Base-by-base conservation (phyloP, 2,113 vertebrate genomes). In the Fukomys damarensis region DNA sequence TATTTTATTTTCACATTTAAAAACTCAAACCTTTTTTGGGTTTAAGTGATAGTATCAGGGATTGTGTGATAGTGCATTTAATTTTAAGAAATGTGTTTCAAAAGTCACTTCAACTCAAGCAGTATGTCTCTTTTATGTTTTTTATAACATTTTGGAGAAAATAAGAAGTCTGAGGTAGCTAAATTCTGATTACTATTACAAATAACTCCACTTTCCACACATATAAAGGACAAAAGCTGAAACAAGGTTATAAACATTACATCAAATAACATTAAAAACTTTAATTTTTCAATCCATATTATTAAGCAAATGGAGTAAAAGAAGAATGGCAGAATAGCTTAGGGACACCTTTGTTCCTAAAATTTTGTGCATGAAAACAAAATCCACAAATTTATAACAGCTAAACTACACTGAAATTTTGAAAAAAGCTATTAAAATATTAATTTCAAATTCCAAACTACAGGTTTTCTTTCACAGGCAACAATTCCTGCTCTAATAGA, bases 401-500 rank as follows among this genome's bases (percentile, higher is more conserved):
- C 24, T 28, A 46, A 74, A 91, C 72, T 46, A 8, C 61, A 65
- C 32, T 91, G 68, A 65, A 0, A n/a, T 46, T 81, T 72, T 84
- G n/a, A 12, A 2, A 41, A 79, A 49, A n/a, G 13, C 0, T 11
- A 35, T 72, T 65, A 58, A 88, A 43, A 2, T 19, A 65, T 52
- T 49, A 30, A 80, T 59, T 14, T 84, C 38, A 58, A 83, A 91
- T 89, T 96, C 13, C 7, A 74, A 84, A 87, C 35, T 26, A 17
- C 24, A 46, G 24, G 24, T 11, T 86, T 41, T 9, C 3, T 83
- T 28, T 46, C 22, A 32, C 2, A 4, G 13, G 63, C 28, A 2
- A 72, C 16, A 5, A 63, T 63, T 28, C 4, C 5, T 0, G 0
- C n/a, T 46, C 9, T 4, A 49, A 72, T 24, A 59, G 0, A 65